These are phyloP conservation scores for Lutjanus campechanus DNA, from an alignment of 2,797 vertebrate species.

Conservation along the genomic window DNA sequence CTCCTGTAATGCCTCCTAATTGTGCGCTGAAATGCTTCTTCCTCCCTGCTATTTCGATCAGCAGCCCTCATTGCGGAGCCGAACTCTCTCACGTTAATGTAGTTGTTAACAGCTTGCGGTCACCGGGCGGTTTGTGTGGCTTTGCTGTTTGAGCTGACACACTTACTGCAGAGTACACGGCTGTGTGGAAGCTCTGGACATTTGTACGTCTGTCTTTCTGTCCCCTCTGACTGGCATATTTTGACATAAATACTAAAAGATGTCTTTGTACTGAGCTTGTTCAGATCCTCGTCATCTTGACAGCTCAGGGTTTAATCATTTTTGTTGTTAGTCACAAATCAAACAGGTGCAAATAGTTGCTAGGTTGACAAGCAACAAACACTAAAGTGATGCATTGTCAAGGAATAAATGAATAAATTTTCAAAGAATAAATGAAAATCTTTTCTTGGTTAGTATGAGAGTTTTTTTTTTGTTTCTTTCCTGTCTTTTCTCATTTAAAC, in stretches of 20 bases:
- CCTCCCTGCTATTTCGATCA: slow-evolving; percentile 60
- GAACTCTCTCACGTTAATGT: slow-evolving; percentile 76
- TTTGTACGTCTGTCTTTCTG: background rate
- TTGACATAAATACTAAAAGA: background rate
- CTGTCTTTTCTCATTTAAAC: slow-evolving; percentile 1
- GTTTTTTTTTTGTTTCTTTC: background rate
- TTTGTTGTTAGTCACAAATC: slow-evolving; percentile 9
- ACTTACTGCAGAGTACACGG: slow-evolving; percentile 42
- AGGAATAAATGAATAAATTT: slow-evolving; percentile 26
- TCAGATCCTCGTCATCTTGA: background rate
- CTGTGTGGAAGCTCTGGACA: slow-evolving; percentile 41
- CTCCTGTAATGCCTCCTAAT: slow-evolving; percentile 19
- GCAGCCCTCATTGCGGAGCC: slow-evolving; percentile 48
- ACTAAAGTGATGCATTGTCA: background rate
- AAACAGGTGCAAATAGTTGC: background rate
- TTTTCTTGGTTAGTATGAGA: background rate
- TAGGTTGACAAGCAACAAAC: background rate
- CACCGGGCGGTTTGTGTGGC: slow-evolving; percentile 74
- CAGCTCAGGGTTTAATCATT: background rate
- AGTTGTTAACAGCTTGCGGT: slow-evolving; percentile 84
- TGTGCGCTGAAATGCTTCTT: slow-evolving; percentile 24
- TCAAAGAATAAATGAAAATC: slow-evolving; percentile 28
- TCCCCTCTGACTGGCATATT: background rate
- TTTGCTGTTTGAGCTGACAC: slow-evolving; percentile 67
- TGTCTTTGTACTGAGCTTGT: background rate